Evolutionary conservation across 2,113 vertebrate species (phyloP), one percentile per base, ranked within the genome.

Genomic region (Melanerpes formicivorus): DNA sequence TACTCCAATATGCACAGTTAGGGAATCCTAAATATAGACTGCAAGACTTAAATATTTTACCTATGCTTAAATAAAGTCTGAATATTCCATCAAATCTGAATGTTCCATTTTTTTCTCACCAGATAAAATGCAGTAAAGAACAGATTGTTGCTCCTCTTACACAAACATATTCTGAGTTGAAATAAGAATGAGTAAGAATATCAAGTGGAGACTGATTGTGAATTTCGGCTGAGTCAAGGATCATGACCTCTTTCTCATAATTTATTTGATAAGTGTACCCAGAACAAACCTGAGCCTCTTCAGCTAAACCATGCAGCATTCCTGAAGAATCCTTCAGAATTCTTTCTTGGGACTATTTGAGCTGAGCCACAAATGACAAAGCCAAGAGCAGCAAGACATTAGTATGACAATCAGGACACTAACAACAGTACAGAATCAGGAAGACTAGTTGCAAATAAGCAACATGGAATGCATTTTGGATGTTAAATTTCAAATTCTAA

Each of bases 401-500:
- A 19, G 29, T 84, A 54, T 84, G 66, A 76, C 52, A 73, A 83
- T 58, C 18, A 74, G 37, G 27, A 93, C 58, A 77, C 22, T 84
- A 90, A 59, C 50, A 71, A 27, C 3, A 74, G 18, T 1, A 29
- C 62, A 59, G 80, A 66, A 93, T 10, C 42, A 32, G 73, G 69
- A 70, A 76, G 82, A 60, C 64, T 85, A 56, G 25, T 14, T 85
- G 72, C 64, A 94, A 91, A 87, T 71, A 58, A 93, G 48, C n/a
- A 87, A 78, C 23, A 58, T 13, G 48, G 89, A 91, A 80, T 64
- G 66, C 32, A 32, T 78, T 88, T 71, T 48, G 65, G 65, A 72
- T 69, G 82, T 88, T 78, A 93, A 54, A 77, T 94, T 94, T 95
- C 19, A 90, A 54, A 80, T 85, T 74, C 89, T 55, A 90, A 93